Conservation (phyloP, 2,888 invertebrate species). For the Brachypterus glaber region DNA sequence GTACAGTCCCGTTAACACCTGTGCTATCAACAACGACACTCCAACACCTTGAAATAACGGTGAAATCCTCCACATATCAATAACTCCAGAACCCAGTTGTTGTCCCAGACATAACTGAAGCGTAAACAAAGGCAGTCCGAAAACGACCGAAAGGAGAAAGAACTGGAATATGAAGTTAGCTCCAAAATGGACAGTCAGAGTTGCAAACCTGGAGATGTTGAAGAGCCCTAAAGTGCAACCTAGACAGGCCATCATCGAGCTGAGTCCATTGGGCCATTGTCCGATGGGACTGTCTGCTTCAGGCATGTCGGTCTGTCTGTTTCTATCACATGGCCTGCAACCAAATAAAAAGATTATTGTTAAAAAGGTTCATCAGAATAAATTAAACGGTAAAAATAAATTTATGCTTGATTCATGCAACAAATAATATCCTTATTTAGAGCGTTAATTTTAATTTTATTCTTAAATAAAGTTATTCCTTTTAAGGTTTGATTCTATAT, state of each 20-base stretch:
- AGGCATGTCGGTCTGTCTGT: conserved; percentile 37
- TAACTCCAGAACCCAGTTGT: conserved; percentile 71
- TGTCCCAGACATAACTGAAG: conserved; percentile 79
- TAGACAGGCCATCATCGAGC: conserved; percentile 71
- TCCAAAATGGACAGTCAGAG: conserved; percentile 80
- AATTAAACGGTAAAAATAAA: too few relatives aligned
- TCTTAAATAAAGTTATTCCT: too few relatives aligned
- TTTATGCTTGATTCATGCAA: too few relatives aligned
- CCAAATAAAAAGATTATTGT: too few relatives aligned
- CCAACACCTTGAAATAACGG: conserved; percentile 88
- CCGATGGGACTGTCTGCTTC: conserved; percentile 47
- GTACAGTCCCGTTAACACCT: conserved; percentile 75
- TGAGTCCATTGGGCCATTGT: conserved; percentile 61
- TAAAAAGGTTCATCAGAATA: too few relatives aligned
- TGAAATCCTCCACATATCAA: conserved; percentile 90
- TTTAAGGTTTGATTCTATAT: too few relatives aligned
- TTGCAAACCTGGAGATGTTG: conserved; percentile 67
- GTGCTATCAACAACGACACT: conserved; percentile 67
- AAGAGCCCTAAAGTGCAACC: conserved; percentile 82
- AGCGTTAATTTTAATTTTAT: too few relatives aligned
- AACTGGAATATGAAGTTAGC: conserved; percentile 85
- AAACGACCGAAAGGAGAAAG: conserved; percentile 65
- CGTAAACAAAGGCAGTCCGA: conserved; percentile 67
- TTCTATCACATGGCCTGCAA: conserved; percentile 47
- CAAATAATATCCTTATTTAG: too few relatives aligned